Base-by-base conservation (phyloP, 64 coral and sea anemone genomes). In the Porites australiensis region DNA sequence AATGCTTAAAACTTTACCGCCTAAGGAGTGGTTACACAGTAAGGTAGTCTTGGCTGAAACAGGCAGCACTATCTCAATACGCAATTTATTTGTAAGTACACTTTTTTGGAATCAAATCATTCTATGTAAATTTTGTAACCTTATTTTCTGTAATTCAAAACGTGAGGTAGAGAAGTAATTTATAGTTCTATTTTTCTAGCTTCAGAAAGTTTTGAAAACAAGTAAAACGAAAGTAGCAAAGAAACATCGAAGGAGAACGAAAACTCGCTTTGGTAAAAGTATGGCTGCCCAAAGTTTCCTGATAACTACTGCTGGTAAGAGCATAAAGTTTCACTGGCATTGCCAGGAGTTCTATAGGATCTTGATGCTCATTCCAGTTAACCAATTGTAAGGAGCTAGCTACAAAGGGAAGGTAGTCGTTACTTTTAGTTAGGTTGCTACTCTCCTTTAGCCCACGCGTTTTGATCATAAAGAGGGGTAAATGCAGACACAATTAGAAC, bases 1-100 rank as follows among this genome's bases (percentile, higher is more conserved):
- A 68, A 51, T 68, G 45, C 81, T 13, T 84, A 57, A 50, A 43
- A 64, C 0, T 8, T 70, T 22, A 19, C 63, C 18, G 62, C 16
- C 16, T 12, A 11, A 84, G 81, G 81, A 50, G 81, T 50, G 81
- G 81, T 84, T 84, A 84, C 81, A 68, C 6, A 84, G 81, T 64
- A 63, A 67, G 46, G 64, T 37, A 37, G 27, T 23, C 79, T 52
- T 22, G 18, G 59, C 13, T 66, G 49, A 65, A 51, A 3, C 16
- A 13, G 18, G 46, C 7, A 57, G 54, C 7, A 84, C 13, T 76
- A 7, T 14, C 72, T 16, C 18, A 47, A 51, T 76, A 49, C 73
- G 12, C 50, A 44, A 2, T 5, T 50, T 7, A 50, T 16, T 63
- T 50, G 81, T 84, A 65, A 51, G 63, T 52, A 11, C 4, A 13